phyloP scores from a whole-genome alignment of 2,797 vertebrate species.

The Danio tinwini region DNA sequence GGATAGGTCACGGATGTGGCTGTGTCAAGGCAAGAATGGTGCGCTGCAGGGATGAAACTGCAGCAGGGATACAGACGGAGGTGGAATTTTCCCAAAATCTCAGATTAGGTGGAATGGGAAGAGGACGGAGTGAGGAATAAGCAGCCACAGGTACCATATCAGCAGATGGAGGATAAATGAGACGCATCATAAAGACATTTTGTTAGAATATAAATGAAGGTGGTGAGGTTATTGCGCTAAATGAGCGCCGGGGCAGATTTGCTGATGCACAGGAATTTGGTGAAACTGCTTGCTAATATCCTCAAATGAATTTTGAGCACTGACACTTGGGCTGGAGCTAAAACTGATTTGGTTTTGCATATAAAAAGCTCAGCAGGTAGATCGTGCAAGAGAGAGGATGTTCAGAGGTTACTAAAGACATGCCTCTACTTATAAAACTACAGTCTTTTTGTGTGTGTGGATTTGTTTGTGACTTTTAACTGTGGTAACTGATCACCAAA shows the following conservation, averaged over 20 bases:
- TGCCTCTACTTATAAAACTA: not conserved
- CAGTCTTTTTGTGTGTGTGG: not conserved
- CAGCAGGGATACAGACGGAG: not conserved
- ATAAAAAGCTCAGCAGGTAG: not conserved
- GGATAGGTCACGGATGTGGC: constrained; percentile 20
- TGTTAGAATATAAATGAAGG: constrained; percentile 15
- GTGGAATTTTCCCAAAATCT: constrained; percentile 23
- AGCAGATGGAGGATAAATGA: constrained; percentile 32
- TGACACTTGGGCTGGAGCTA: constrained; percentile 2
- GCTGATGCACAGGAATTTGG: not conserved
- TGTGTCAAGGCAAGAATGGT: not conserved
- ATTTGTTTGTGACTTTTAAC: not conserved
- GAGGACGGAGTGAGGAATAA: constrained; percentile 1
- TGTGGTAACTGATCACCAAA: not conserved
- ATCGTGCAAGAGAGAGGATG: not conserved
- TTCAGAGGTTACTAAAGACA: not conserved
- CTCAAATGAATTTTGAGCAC: not conserved
- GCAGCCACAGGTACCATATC: constrained; percentile 9
- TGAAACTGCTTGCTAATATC: constrained; percentile 5
- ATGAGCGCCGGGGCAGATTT: not conserved
- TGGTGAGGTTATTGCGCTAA: constrained; percentile 18
- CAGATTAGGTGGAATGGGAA: not conserved
- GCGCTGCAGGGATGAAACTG: not conserved
- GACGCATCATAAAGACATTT: constrained; percentile 18
- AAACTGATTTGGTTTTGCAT: constrained; percentile 13